phyloP scores from a whole-genome alignment of 2,888 invertebrate species.

The Tiliacea aurago region DNA sequence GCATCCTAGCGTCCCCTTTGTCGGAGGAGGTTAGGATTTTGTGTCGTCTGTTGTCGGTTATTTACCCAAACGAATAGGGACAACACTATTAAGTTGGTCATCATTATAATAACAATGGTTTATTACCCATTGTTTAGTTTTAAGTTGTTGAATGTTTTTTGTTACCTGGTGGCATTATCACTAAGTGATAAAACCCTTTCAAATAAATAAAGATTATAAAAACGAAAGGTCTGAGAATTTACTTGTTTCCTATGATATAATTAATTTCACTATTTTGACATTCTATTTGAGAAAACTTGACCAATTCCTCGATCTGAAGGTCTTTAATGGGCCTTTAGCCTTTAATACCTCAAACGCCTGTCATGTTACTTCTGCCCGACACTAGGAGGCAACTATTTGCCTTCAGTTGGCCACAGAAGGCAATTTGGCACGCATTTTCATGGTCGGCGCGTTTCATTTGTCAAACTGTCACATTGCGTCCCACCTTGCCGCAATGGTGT shows the following conservation, averaged over 20 bases:
- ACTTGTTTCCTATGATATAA: background rate
- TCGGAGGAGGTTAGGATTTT: background rate
- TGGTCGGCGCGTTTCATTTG: conserved; percentile 61
- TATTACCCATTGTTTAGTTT: too few species aligned
- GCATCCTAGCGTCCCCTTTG: background rate
- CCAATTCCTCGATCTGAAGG: background rate
- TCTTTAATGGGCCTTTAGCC: too few species aligned
- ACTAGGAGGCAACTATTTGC: conserved; percentile 43
- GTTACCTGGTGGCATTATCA: too few species aligned
- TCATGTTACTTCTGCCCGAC: conserved; percentile 29
- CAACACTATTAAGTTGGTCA: too few species aligned
- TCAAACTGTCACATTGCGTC: conserved; percentile 52
- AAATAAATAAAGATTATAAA: too few species aligned
- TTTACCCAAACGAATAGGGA: background rate
- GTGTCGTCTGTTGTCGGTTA: background rate
- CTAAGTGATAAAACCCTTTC: too few species aligned
- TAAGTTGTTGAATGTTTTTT: too few species aligned
- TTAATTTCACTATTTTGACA: background rate
- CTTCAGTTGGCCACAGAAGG: conserved; percentile 9
- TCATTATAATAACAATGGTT: too few species aligned
- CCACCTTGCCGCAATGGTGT: conserved; percentile 50
- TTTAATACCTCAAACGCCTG: conserved; percentile 65
- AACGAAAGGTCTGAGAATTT: background rate
- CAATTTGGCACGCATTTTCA: conserved; percentile 51
- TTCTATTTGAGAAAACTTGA: background rate